A percentile compares a stretch with the other conserved stretches of the same genome.
Evolutionary conservation across 2,113 vertebrate genomes (phyloP).

Genomic region (Campylomormyrus tamandua): DNA sequence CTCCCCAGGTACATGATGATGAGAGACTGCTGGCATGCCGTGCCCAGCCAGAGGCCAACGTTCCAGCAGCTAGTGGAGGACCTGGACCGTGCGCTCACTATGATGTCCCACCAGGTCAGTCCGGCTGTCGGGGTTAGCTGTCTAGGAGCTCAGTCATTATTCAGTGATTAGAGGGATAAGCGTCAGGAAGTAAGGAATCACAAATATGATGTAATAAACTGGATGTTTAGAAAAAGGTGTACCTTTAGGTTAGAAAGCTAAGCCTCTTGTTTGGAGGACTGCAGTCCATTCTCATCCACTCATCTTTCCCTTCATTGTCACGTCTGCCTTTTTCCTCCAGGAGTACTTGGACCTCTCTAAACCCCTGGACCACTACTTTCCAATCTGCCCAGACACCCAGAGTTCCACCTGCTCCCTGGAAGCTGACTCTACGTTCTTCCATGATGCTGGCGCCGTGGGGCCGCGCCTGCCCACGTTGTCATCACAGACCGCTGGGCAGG

Average conservation of each 20-base stretch:
- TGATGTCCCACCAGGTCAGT: slow-evolving; percentile 83
- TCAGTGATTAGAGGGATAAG: neutral
- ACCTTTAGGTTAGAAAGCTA: neutral
- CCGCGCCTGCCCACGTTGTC: slow-evolving; percentile 61
- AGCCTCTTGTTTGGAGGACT: neutral
- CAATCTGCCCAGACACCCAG: slow-evolving; percentile 63
- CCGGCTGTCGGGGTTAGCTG: neutral
- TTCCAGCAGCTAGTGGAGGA: slow-evolving; percentile 34
- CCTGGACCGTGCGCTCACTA: slow-evolving; percentile 72
- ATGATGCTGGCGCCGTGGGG: slow-evolving; percentile 51
- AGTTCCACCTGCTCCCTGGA: slow-evolving; percentile 73
- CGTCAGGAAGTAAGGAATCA: neutral
- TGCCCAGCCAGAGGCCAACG: neutral
- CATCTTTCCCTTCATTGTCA: neutral
- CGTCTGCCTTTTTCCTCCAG: slow-evolving; percentile 45
- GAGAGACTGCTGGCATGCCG: slow-evolving; percentile 78
- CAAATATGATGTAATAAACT: neutral
- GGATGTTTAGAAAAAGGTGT: neutral
- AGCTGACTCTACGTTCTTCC: slow-evolving; percentile 66
- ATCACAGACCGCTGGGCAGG: slow-evolving; percentile 55
- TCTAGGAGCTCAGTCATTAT: neutral
- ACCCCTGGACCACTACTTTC: slow-evolving; percentile 71
- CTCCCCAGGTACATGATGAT: slow-evolving; percentile 60
- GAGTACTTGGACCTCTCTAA: slow-evolving; percentile 83
- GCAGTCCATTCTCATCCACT: neutral